Percentiles rank a stretch among this genome's conserved stretches.
Conservation (phyloP, 2,113 vertebrate species). For the Corynorhinus townsendii region DNA sequence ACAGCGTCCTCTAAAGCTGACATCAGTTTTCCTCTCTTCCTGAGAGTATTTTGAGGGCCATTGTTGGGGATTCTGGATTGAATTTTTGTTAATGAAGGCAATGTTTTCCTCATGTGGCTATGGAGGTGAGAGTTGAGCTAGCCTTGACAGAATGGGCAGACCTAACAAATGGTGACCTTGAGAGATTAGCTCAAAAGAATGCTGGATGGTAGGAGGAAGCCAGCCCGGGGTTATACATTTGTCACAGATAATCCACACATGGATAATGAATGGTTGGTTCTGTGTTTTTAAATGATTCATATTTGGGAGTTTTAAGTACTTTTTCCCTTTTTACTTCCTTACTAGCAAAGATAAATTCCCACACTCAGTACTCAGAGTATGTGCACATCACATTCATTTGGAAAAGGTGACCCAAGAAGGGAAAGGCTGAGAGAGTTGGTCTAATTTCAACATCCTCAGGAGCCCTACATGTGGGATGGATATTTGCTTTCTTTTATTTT, state of each 20-base stretch:
- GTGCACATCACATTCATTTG: background rate
- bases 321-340: conserved; percentile 13
- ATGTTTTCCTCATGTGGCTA: background rate
- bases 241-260: background rate
- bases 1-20: background rate
- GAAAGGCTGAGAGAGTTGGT: background rate
- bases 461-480: background rate
- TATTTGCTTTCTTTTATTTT: background rate
- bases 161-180: background rate
- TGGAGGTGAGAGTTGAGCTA: background rate
- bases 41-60: background rate
- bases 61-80: background rate
- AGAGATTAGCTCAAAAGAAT: background rate
- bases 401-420: background rate
- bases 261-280: background rate
- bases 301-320: background rate
- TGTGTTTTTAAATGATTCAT: conserved; percentile 21
- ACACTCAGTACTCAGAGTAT: background rate
- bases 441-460: background rate
- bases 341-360: background rate
- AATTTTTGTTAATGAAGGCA: background rate
- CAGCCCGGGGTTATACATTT: background rate
- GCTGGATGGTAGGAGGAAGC: background rate
- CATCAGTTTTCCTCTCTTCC: background rate
- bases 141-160: background rate